Evolutionary conservation across 2,888 invertebrate genomes (phyloP).

Genomic region (Drosophila borborema): DNA sequence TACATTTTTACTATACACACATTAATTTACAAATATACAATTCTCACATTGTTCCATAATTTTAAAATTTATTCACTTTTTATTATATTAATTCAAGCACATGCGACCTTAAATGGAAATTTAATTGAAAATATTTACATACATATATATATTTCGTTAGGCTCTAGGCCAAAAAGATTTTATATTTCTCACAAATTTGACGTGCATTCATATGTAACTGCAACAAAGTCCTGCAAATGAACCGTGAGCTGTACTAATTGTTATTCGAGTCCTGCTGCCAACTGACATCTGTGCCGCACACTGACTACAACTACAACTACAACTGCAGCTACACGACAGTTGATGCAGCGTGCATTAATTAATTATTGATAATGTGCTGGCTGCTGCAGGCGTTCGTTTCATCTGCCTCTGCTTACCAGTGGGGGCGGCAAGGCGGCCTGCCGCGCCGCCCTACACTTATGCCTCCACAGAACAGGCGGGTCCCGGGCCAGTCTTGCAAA

Average conservation of each 20-base stretch:
- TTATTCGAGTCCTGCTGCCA: neutral
- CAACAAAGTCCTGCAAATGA: neutral
- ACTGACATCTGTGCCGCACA: slow-evolving; percentile 24
- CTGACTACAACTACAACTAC: neutral
- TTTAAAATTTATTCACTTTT: neutral
- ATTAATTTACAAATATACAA: too few species aligned
- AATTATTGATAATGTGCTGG: slow-evolving; percentile 50
- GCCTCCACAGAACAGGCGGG: slow-evolving; percentile 16
- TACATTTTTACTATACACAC: neutral
- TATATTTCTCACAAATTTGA: neutral
- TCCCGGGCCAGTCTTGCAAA: slow-evolving; percentile 63
- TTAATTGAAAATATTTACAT: neutral
- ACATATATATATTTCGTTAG: neutral
- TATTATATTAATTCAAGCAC: neutral
- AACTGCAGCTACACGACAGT: neutral
- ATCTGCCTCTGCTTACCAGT: slow-evolving; percentile 4
- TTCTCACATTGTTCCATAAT: neutral
- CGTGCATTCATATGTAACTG: neutral
- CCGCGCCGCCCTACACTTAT: neutral
- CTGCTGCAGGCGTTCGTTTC: slow-evolving; percentile 9
- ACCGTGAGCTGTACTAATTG: slow-evolving; percentile 25
- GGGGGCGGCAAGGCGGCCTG: neutral
- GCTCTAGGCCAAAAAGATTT: too few species aligned
- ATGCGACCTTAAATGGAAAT: neutral
- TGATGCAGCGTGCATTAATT: slow-evolving; percentile 39